Percentiles rank a stretch among this genome's conserved stretches.
phyloP scores from a whole-genome alignment of 1,140 invertebrate genomes.

The Dreissena polymorpha region DNA sequence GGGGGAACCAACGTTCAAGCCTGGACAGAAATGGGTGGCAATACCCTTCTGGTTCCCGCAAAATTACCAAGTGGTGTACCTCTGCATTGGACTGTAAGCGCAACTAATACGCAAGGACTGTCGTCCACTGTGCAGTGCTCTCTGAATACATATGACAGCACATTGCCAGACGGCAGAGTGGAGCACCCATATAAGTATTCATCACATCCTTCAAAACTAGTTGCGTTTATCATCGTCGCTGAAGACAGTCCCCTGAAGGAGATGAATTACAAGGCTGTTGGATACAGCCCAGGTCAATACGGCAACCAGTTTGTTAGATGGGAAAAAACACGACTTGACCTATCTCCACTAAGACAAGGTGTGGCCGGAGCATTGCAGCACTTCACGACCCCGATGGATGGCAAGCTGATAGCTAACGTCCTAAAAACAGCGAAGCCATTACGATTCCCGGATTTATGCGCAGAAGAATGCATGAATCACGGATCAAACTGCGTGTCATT shows the following conservation, averaged over 20 bases:
- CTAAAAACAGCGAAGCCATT: background rate
- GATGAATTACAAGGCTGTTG: conserved; percentile 37
- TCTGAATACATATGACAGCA: conserved; percentile 38
- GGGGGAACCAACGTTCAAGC: conserved; percentile 28
- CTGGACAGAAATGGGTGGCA: conserved; percentile 39
- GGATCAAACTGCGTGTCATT: conserved; percentile 39
- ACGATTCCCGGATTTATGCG: conserved; percentile 10
- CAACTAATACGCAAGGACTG: conserved; percentile 32
- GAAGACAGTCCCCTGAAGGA: conserved; percentile 35
- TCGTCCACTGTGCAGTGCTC: conserved; percentile 15
- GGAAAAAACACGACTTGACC: conserved; percentile 21
- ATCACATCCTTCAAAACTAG: conserved; percentile 21
- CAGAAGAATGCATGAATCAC: conserved; percentile 7
- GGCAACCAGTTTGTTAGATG: conserved; percentile 32
- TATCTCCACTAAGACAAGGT: conserved; percentile 5
- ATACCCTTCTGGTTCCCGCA: conserved; percentile 17
- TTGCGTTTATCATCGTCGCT: conserved; percentile 22
- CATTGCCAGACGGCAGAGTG: conserved; percentile 33
- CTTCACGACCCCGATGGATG: conserved; percentile 29
- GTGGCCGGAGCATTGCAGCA: conserved; percentile 25
- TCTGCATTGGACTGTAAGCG: conserved; percentile 31
- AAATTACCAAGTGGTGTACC: conserved; percentile 35
- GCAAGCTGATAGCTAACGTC: conserved; percentile 19
- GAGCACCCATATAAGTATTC: conserved; percentile 32
- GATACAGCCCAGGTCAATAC: conserved; percentile 34